These are phyloP conservation scores for Sarcophaga caerulescens DNA, from an alignment of 2,888 invertebrate genomes.

Conservation along the genomic window DNA sequence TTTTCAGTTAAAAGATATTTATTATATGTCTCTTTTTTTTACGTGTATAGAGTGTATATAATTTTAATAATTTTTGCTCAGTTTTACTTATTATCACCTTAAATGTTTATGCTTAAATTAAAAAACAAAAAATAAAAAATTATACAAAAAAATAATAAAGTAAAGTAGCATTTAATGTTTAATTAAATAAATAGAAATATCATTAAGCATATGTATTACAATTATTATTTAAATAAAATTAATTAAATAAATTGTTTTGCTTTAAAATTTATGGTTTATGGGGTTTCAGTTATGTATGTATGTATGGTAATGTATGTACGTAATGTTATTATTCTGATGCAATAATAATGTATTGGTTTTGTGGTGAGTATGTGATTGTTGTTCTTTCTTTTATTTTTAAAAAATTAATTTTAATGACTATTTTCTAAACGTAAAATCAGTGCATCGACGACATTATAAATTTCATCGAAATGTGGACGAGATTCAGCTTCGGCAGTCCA, in stretches of 20 bases:
- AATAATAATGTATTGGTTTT: neutral
- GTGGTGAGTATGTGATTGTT: slow-evolving; percentile 23
- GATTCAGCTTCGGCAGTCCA: slow-evolving; percentile 97
- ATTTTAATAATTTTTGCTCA: slow-evolving; percentile 36
- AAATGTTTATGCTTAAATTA: slow-evolving; percentile 45
- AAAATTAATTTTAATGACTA: slow-evolving; percentile 72
- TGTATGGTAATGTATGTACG: slow-evolving; percentile 22
- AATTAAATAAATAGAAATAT: slow-evolving; percentile 43
- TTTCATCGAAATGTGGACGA: slow-evolving; percentile 95
- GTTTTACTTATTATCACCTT: slow-evolving; percentile 51
- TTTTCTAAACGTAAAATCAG: slow-evolving; percentile 81
- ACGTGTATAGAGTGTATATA: slow-evolving; percentile 6
- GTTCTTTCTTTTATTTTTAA: neutral
- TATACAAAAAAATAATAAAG: slow-evolving; percentile 33
- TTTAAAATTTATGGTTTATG: neutral
- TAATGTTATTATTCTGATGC: neutral
- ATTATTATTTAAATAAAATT: neutral
- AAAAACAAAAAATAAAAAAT: neutral
- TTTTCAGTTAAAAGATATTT: slow-evolving; percentile 5
- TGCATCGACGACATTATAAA: slow-evolving; percentile 89
- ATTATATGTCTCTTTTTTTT: slow-evolving; percentile 26
- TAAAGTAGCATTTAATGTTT: slow-evolving; percentile 26
- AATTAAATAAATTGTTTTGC: neutral
- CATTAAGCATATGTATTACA: neutral
- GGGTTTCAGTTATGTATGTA: neutral